Base-by-base conservation (phyloP, 1,140 invertebrate genomes). In the Zaprionus africanus region DNA sequence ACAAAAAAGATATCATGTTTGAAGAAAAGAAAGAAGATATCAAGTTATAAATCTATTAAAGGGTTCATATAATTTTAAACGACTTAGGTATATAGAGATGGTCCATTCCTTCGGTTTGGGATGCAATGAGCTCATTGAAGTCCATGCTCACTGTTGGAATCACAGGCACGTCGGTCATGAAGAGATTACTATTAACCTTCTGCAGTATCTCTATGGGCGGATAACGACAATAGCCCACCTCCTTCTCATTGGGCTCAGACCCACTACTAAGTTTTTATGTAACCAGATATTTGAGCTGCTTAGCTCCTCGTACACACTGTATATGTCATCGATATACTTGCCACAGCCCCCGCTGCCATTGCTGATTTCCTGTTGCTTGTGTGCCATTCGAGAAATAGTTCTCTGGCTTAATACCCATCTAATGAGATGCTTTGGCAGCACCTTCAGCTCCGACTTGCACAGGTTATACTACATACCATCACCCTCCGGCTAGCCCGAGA, bases 181-280 rank as follows among this genome's bases (percentile, higher is more conserved):
- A 93, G 11, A 98, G 93, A 82, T 97, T 94, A 9, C 93, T 93
- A 77, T 96, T 96, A 80, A 98, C 94, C 80, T 98, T 97, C 19
- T 96, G 95, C 1, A 99, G 93, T 56, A 98, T 96, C 93, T 98
- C 98, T 15, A 95, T 95, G 0, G 98, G 96, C 54, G 98, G 93
- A 88, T 98, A 98, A 51, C 97, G 94, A 93, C 97, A 98, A 93
- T 98, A n/a, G n/a, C 98, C n/a, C 98, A 22, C 98, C 92, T 99
- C 98, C 92, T 98, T 97, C 2, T 98, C 97, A 81, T 96, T 94
- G 0, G 97, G 96, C 80, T 97, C 96, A 98, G 97, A 24, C 98
- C 98, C 6, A 98, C 98, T 96, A 72, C 97, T 97, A 76, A 98
- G 98, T 94, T 99, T 99, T 91, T 98, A 99, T 0, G 95, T 96